Conservation (phyloP, 2,888 invertebrate species). For the Agrochola lota region DNA sequence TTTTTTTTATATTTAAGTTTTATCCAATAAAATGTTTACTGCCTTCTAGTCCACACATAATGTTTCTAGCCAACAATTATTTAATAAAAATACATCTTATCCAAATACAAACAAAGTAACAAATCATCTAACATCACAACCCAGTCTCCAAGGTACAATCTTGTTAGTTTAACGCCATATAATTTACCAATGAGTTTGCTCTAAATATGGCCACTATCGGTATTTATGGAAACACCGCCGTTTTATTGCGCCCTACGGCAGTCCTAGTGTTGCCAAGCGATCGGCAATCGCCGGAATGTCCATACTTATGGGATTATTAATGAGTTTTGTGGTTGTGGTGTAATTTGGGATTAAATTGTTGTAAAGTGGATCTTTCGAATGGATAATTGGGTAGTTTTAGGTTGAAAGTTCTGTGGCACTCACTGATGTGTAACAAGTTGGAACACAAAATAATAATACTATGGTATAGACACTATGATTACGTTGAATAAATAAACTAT, state of each 20-base stretch:
- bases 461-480: neutral
- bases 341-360: constrained; percentile 34
- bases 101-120: constrained; percentile 2
- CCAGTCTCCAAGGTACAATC: constrained; percentile 64
- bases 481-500: neutral
- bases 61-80: neutral
- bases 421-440: neutral
- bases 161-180: constrained; percentile 58
- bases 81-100: neutral
- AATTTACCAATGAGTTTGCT: constrained; percentile 68
- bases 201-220: constrained; percentile 67
- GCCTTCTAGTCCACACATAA: no score
- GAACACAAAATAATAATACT: neutral
- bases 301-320: constrained; percentile 59
- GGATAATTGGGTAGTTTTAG: constrained; percentile 6
- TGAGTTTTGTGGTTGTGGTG: constrained; percentile 29
- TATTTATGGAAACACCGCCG: constrained; percentile 54
- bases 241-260: constrained; percentile 63
- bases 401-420: neutral
- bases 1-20: neutral
- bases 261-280: constrained; percentile 59
- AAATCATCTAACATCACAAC: constrained; percentile 21
- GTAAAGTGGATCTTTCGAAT: constrained; percentile 6
- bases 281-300: constrained; percentile 51
- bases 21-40: neutral